Percentiles rank a stretch among this genome's conserved stretches.
These are phyloP conservation scores for Pipistrellus kuhlii DNA, from an alignment of 2,797 vertebrate species.

Conservation along the genomic window DNA sequence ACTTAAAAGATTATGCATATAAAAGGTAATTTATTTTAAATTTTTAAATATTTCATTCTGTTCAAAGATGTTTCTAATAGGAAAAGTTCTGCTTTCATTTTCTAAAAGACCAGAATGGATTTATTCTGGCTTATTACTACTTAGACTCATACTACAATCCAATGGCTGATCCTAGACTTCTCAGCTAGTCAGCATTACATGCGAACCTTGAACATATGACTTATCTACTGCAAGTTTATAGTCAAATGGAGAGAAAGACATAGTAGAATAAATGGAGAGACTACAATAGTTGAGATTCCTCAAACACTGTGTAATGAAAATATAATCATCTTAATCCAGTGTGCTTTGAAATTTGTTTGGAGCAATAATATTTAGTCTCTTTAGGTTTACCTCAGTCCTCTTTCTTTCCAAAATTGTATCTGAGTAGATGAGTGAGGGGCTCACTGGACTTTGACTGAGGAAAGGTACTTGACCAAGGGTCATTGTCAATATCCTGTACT, in stretches of 20 bases:
- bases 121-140: neutral
- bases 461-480: neutral
- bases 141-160: neutral
- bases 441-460: neutral
- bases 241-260: neutral
- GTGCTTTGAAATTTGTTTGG: neutral
- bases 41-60: neutral
- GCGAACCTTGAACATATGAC: neutral
- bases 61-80: neutral
- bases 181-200: neutral
- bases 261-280: neutral
- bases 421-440: neutral
- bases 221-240: neutral
- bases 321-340: neutral
- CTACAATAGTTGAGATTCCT: neutral
- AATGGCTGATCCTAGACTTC: neutral
- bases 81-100: neutral
- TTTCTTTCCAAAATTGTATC: neutral
- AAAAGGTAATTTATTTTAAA: constrained; percentile 60
- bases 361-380: neutral
- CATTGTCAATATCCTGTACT: neutral
- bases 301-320: neutral
- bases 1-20: constrained; percentile 36
- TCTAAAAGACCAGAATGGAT: neutral
- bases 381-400: neutral